phyloP scores from a whole-genome alignment of 1,140 invertebrate genomes.

The Daktulosphaira vitifoliae region DNA sequence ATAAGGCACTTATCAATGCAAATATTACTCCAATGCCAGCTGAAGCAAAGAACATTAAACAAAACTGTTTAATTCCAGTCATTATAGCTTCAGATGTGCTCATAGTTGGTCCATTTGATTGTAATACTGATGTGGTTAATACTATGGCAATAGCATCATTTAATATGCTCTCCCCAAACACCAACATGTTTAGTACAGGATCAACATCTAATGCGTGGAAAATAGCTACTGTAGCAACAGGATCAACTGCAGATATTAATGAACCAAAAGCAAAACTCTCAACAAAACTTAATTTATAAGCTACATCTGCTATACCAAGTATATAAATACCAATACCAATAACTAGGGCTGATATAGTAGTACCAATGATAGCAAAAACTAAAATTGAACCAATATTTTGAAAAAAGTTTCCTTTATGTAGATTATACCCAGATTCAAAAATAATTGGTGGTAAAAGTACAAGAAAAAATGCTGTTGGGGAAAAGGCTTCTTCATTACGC shows the following conservation, averaged over 20 bases:
- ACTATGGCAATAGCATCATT: slow-evolving; percentile 99
- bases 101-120: slow-evolving; percentile 63
- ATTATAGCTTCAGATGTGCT: slow-evolving; percentile 74
- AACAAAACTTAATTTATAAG: slow-evolving; percentile 84
- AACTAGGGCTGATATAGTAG: slow-evolving; percentile 86
- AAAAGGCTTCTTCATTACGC: slow-evolving; percentile 94
- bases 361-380: slow-evolving; percentile 94
- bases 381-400: slow-evolving; percentile 93
- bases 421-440: slow-evolving; percentile 97
- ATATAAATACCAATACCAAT: slow-evolving; percentile 93
- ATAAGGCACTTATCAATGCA: slow-evolving; percentile 84
- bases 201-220: slow-evolving; percentile 95
- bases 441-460: slow-evolving; percentile 96
- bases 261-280: slow-evolving; percentile 99
- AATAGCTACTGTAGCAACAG: slow-evolving; percentile 95
- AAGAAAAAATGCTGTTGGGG: slow-evolving; percentile 93
- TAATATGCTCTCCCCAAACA: slow-evolving; percentile 95
- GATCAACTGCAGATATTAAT: slow-evolving; percentile 96
- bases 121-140: slow-evolving; percentile 77
- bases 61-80: slow-evolving; percentile 85
- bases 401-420: slow-evolving; percentile 98
- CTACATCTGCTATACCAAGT: slow-evolving; percentile 76
- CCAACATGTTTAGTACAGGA: slow-evolving; percentile 95
- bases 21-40: slow-evolving; percentile 93
- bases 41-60: slow-evolving; percentile 96